Conservation (phyloP, 2,113 vertebrate genomes). For the Edolisoma coerulescens region DNA sequence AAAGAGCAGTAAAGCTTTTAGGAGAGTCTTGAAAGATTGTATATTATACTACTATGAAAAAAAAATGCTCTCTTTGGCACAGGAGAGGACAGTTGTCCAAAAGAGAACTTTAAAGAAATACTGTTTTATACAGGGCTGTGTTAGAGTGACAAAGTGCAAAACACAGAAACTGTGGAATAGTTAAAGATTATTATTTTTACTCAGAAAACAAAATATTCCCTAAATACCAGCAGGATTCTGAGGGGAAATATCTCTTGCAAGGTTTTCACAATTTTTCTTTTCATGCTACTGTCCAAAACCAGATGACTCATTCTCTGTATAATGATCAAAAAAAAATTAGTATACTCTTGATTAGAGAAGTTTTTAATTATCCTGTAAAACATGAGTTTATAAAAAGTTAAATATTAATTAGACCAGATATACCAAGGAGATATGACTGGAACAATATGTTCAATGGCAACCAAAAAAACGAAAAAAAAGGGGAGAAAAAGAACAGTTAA, state of each 20-base stretch:
- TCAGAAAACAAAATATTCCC: not conserved
- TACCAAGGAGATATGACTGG: not conserved
- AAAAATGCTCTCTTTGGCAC: not conserved
- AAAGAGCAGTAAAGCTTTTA: not conserved
- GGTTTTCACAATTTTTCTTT: not conserved
- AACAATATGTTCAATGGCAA: not conserved
- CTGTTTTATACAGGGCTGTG: not conserved
- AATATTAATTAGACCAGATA: not conserved
- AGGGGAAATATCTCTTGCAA: not conserved
- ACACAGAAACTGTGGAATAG: not conserved
- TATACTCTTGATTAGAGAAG: not conserved
- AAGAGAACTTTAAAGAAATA: not conserved
- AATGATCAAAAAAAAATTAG: not conserved
- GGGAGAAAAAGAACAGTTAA: fast-evolving
- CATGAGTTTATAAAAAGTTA: not conserved
- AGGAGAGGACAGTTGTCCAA: not conserved
- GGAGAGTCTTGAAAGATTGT: not conserved
- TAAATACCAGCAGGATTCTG: not conserved
- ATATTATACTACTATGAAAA: not conserved
- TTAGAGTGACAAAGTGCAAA: not conserved
- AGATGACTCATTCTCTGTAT: not conserved
- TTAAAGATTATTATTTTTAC: not conserved
- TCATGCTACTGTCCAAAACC: not conserved
- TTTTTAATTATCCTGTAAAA: not conserved
- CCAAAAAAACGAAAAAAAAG: too few species aligned